A percentile compares a stretch with the other conserved stretches of the same genome.
Evolutionary conservation across 2,113 vertebrate species (phyloP).

Genomic region (Bagarius yarrelli): DNA sequence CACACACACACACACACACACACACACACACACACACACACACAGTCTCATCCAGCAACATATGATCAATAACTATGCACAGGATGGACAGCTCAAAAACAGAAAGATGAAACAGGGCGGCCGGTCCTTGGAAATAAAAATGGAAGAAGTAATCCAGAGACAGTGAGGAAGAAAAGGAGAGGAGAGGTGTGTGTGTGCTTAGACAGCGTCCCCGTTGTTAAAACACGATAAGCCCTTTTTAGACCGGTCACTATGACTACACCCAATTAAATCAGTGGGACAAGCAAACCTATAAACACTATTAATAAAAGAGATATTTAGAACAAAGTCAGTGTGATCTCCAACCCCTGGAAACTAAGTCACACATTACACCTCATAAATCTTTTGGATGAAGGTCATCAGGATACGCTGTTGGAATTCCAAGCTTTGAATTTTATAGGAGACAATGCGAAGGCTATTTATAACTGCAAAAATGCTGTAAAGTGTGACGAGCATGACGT

Average conservation of each 20-base stretch:
- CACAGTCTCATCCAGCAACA: constrained; percentile 62
- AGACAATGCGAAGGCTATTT: constrained; percentile 1
- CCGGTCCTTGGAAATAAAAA: constrained; percentile 3
- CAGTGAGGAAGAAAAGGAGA: constrained; percentile 37
- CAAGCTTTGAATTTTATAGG: constrained; percentile 14
- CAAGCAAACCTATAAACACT: constrained; percentile 18
- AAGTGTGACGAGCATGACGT: not conserved
- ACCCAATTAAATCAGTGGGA: constrained; percentile 13
- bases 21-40: constrained; percentile 56
- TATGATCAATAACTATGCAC: constrained; percentile 66
- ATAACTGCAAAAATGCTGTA: constrained; percentile 1
- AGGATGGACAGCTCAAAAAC: constrained; percentile 33
- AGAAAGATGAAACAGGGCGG: constrained; percentile 4
- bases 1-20: not conserved
- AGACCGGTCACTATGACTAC: constrained; percentile 35
- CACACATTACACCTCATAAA: constrained; percentile 26
- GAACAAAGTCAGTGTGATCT: constrained; percentile 20
- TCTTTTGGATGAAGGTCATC: constrained; percentile 39
- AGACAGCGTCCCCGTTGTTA: constrained; percentile 27
- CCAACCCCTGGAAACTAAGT: constrained; percentile 22
- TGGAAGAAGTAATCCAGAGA: constrained; percentile 51
- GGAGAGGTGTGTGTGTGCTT: too few relatives aligned
- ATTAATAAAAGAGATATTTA: constrained; percentile 43
- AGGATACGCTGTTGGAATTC: constrained; percentile 9
- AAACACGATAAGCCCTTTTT: constrained; percentile 11